Percentiles rank a stretch among this genome's conserved stretches.
phyloP scores from a whole-genome alignment of 2,888 invertebrate species.

The Meandrusa payeni region DNA sequence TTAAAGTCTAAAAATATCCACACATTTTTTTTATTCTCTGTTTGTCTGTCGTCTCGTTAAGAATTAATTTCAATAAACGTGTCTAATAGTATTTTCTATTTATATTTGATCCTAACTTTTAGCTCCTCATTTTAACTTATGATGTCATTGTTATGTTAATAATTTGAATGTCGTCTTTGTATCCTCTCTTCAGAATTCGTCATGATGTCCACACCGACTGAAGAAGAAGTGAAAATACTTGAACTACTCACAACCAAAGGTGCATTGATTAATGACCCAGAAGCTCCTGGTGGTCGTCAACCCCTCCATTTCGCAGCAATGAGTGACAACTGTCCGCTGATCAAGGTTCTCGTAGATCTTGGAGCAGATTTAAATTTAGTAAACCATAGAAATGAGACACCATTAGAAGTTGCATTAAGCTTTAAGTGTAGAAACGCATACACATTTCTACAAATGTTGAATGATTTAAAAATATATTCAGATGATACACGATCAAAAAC shows the following conservation, averaged over 20 bases:
- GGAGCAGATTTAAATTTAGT: constrained; percentile 52
- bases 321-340: constrained; percentile 61
- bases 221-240: constrained; percentile 57
- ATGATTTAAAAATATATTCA: constrained; percentile 39
- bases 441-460: constrained; percentile 32
- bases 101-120: too few species aligned
- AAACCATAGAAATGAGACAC: constrained; percentile 61
- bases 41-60: too few species aligned
- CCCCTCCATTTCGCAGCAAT: constrained; percentile 76
- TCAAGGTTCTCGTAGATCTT: constrained; percentile 48
- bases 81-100: too few species aligned
- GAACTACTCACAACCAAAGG: constrained; percentile 54
- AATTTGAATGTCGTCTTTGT: too few species aligned
- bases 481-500: too few species aligned
- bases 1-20: too few species aligned
- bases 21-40: too few species aligned
- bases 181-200: constrained; percentile 56
- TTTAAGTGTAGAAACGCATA: constrained; percentile 52
- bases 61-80: too few species aligned
- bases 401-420: constrained; percentile 55
- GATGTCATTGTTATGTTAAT: too few species aligned
- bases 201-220: constrained; percentile 59
- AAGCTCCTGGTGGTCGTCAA: constrained; percentile 63
- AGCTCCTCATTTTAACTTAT: too few species aligned
- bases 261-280: constrained; percentile 53